A percentile compares a stretch with the other conserved stretches of the same genome.
Evolutionary conservation across 1,140 invertebrate genomes (phyloP).

Genomic region (Megathymus violae): DNA sequence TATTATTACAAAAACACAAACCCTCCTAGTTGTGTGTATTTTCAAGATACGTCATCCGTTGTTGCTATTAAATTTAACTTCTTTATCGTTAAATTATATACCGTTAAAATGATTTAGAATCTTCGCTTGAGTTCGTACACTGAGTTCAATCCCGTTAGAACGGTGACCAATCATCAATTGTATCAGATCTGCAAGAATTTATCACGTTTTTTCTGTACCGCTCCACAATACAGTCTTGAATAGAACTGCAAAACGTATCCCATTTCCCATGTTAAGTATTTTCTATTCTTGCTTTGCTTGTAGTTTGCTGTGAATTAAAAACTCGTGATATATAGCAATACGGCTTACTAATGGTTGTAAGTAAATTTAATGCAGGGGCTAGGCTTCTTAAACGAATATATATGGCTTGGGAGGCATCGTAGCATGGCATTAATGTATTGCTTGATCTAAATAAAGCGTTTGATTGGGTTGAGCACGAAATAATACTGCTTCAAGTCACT

Average conservation of each 20-base stretch:
- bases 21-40: too few species aligned
- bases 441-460: too few species aligned
- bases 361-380: too few species aligned
- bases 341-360: too few species aligned
- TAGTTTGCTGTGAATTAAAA: conserved; percentile 14
- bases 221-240: conserved; percentile 40
- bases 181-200: conserved; percentile 43
- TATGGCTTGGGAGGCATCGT: too few species aligned
- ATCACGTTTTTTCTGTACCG: conserved; percentile 37
- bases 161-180: conserved; percentile 45
- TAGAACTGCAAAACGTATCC: conserved; percentile 25
- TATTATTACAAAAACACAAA: too few species aligned
- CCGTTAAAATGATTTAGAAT: conserved; percentile 2
- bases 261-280: not conserved
- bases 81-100: conserved; percentile 6
- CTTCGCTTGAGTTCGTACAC: conserved; percentile 26
- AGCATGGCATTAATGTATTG: too few species aligned
- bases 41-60: too few species aligned
- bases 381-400: too few species aligned
- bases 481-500: too few species aligned
- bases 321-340: conserved; percentile 22
- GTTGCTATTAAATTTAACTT: too few species aligned
- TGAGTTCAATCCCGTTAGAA: conserved; percentile 40
- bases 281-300: not conserved
- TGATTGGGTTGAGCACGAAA: too few species aligned